Evolutionary conservation across 2,113 vertebrate species (phyloP), one percentile per base, ranked within the genome.

Genomic region (Andinoacara biseriatus): DNA sequence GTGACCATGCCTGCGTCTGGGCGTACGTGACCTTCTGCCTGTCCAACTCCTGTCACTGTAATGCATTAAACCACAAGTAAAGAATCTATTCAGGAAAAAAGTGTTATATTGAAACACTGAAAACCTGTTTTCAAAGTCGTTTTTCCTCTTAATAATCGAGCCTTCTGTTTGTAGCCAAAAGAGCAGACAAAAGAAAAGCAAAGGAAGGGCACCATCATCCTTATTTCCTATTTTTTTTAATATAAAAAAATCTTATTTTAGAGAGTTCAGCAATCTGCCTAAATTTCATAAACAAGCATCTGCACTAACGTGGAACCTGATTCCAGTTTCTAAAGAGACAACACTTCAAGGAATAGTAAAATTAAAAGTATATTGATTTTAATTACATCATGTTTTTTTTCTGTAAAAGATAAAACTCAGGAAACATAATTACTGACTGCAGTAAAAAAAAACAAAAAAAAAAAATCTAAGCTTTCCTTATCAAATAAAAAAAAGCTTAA

Each of bases 1-100:
- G 22, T 15, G 33, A 40, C 52, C 57, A 58, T 33, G 72, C 20
- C 61, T 72, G 3, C 0, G 5, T 5, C 18, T 74, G 52, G 56
- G 75, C 58, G 35, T 81, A 90, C 82, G 82, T 92, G 92, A 91
- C 80, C 75, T 56, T 67, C 78, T 75, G 80, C 69, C 22, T 61
- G 63, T 84, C 76, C 76, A 57, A 80, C 76, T 62, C 79, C 58
- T 75, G 75, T 84, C 63, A 89, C 89, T 88, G 86, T 86, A 52
- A 76, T n/a, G 20, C 67, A 26, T 26, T 72, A 67, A 85, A 83
- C 78, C 80, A 81, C 78, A 63, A 62, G 62, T 78, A 60, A 82
- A 65, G 59, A 24, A 74, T 7, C 58, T 22, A 59, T 83, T 83
- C 77, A 84, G 72, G 90, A 90, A 91, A 87, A 74, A 75, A 76